A percentile compares a stretch with the other conserved stretches of the same genome.
Evolutionary conservation across 2,888 invertebrate genomes (phyloP).

Genomic region (Andrena minutula): DNA sequence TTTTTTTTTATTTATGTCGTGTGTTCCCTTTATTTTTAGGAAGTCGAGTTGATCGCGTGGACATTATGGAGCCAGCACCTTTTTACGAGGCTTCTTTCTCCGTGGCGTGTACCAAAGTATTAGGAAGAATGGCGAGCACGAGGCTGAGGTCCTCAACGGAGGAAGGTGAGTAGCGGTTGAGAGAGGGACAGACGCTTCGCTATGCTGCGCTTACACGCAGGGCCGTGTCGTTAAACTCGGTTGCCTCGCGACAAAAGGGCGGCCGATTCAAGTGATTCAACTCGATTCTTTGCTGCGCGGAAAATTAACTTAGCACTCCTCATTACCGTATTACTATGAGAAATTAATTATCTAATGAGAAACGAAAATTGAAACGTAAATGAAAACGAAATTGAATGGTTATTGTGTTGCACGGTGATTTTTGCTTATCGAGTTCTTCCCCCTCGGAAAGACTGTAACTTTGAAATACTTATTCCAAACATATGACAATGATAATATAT

Average conservation of each 20-base stretch:
- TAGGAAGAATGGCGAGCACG: conserved; percentile 74
- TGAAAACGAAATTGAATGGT: too few relatives aligned
- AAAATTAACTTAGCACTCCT: background rate
- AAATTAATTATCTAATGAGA: too few relatives aligned
- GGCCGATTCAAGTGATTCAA: background rate
- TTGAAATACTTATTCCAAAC: background rate
- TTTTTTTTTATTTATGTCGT: conserved; percentile 23
- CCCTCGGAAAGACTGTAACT: background rate
- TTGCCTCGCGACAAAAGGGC: background rate
- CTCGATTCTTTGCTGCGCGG: too few relatives aligned
- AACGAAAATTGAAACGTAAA: too few relatives aligned
- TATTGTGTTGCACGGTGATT: too few relatives aligned
- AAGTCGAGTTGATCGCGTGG: conserved; percentile 53
- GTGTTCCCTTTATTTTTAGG: conserved; percentile 54
- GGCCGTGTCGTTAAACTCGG: conserved; percentile 53
- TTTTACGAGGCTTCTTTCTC: conserved; percentile 47
- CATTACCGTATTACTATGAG: background rate
- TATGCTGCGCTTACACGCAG: conserved; percentile 71
- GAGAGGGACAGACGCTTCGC: conserved; percentile 71
- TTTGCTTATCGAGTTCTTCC: too few relatives aligned
- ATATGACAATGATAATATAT: background rate
- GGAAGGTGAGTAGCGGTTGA: conserved; percentile 68
- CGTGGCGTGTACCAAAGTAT: conserved; percentile 65
- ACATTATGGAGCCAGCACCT: conserved; percentile 47
- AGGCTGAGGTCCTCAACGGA: conserved; percentile 68